These are phyloP conservation scores for Schizopygopsis malacanthus DNA, from an alignment of 2,797 vertebrate genomes.

Conservation along the genomic window DNA sequence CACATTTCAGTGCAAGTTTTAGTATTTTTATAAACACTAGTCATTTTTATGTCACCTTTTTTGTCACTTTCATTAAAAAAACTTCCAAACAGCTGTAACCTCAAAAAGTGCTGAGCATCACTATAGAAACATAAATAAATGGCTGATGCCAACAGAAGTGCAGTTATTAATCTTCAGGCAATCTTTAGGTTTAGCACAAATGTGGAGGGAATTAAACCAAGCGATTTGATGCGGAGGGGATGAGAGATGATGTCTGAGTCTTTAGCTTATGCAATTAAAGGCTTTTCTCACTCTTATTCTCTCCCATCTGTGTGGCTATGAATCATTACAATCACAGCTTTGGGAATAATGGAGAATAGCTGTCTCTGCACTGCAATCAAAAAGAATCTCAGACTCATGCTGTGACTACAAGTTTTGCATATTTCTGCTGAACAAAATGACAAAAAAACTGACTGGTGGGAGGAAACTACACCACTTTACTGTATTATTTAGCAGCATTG, in stretches of 20 bases:
- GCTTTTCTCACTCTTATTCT: constrained; percentile 3
- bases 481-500: neutral
- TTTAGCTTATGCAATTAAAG: constrained; percentile 17
- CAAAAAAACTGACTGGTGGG: neutral
- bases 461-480: neutral
- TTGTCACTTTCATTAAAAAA: neutral
- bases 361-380: neutral
- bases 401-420: neutral
- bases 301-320: constrained; percentile 19
- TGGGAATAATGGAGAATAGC: constrained; percentile 17
- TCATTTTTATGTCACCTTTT: neutral
- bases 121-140: neutral
- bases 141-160: neutral
- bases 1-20: neutral
- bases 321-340: constrained; percentile 34
- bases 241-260: constrained; percentile 15
- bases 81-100: neutral
- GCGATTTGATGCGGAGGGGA: constrained; percentile 5
- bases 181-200: neutral
- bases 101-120: constrained; percentile 9
- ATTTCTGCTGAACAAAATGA: constrained; percentile 1
- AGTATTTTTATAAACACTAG: neutral
- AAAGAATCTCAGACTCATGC: constrained; percentile 11
- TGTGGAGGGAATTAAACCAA: constrained; percentile 16
- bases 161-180: constrained; percentile 27